phyloP scores from a whole-genome alignment of 2,113 vertebrate genomes.

The Diphyllodes magnificus region DNA sequence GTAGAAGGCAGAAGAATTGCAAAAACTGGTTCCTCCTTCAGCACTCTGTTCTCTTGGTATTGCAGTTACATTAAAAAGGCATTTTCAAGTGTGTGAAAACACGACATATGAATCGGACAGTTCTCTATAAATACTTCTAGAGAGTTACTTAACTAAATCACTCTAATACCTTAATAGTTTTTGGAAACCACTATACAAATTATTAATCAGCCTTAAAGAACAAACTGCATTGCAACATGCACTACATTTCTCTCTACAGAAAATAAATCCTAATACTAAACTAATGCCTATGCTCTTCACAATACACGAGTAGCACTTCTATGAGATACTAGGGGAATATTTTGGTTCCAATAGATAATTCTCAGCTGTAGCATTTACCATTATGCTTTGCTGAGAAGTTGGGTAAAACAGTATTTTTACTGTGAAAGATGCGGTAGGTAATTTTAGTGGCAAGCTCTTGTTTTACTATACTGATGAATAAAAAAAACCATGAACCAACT shows the following conservation, averaged over 20 bases:
- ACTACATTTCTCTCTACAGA: neutral
- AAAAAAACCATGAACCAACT: neutral
- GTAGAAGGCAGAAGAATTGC: neutral
- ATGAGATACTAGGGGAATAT: neutral
- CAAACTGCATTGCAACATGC: neutral
- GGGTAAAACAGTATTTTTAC: neutral
- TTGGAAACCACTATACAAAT: neutral
- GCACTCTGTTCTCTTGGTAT: neutral
- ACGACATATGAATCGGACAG: rapidly evolving
- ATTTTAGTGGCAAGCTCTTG: neutral
- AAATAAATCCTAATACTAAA: neutral
- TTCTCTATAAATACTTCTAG: neutral
- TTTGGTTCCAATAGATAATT: neutral
- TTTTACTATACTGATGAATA: neutral
- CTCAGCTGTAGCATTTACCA: neutral
- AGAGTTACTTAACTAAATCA: neutral
- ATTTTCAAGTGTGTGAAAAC: neutral
- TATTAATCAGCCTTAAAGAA: neutral
- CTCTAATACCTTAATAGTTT: neutral
- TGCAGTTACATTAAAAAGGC: neutral
- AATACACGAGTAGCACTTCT: neutral
- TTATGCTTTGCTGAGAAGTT: neutral
- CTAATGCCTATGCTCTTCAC: neutral
- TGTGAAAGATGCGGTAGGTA: neutral
- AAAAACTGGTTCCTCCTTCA: neutral